Evolutionary conservation across 2,797 vertebrate genomes (phyloP).

Genomic region (Aulostomus chinensis): DNA sequence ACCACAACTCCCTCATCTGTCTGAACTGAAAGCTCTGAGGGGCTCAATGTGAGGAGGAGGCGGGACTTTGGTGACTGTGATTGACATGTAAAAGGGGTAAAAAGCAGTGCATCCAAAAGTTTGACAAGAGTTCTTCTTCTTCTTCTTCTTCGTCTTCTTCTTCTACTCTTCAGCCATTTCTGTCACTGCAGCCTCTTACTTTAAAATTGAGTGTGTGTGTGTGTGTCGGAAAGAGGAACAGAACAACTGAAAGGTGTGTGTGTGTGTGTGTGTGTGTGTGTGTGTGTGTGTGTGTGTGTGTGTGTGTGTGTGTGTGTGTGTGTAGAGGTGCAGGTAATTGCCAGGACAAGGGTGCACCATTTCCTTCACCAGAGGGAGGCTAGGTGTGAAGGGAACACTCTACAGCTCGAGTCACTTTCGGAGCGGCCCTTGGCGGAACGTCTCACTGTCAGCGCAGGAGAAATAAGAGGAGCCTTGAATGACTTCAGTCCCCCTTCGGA

Average conservation of each 20-base stretch:
- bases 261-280: not conserved
- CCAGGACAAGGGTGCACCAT: no score
- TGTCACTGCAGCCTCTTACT: conserved; percentile 25
- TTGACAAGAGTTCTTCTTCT: conserved; percentile 21
- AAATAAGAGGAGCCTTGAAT: conserved; percentile 55
- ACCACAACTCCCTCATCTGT: conserved; percentile 28
- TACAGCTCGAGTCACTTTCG: conserved; percentile 54
- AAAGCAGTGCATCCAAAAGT: conserved; percentile 24
- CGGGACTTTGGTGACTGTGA: conserved; percentile 35
- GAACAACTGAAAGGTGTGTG: conserved; percentile 2
- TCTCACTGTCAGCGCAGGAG: conserved; percentile 37
- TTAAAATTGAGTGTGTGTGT: conserved; percentile 39
- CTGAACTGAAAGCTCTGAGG: conserved; percentile 15
- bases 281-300: conserved; percentile 2
- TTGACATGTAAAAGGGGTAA: conserved; percentile 28
- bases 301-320: no score
- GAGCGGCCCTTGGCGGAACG: conserved; percentile 37
- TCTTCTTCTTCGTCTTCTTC: no score
- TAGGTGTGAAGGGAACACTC: conserved; percentile 46
- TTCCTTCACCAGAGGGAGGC: no score
- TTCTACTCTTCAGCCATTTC: conserved; percentile 21
- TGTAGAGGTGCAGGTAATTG: no score
- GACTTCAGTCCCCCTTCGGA: conserved; percentile 50
- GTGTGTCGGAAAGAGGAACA: conserved; percentile 10
- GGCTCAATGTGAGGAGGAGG: conserved; percentile 9